Base-by-base conservation (phyloP, 1,140 invertebrate species). In the Latrodectus geometricus region DNA sequence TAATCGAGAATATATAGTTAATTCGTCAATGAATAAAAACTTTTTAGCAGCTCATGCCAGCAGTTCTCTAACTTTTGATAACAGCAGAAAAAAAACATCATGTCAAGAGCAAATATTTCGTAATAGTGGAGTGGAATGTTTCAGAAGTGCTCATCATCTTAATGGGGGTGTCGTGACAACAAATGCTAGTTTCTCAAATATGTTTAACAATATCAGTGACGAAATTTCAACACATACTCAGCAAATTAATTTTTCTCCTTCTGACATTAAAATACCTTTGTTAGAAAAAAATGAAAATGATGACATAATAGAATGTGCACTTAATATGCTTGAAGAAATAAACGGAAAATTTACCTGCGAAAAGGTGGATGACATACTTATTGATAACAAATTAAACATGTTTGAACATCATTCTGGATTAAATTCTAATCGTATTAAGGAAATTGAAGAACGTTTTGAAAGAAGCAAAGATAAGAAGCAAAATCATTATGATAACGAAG, bases 141-240 rank as follows among this genome's bases (percentile, higher is more conserved):
- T 70, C 17, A 70, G 21, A 21, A 80, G 78, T 56, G 61, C 78
- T 70, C 78, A 80, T 70, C 78, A 80, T 23, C 50, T 80, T 8
- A 80, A 66, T 56, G 78, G 78, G 49, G 70, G 78, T 48, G 69
- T 49, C 23, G 68, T 80, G 50, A 78, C 76, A 8, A 78, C 76
- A 14, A 61, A 61, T 61, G 17, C 54, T 2, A 8, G 11, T 61
- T 61, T 14, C 17, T 61, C 54, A 61, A 61, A 61, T 61, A 61
- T 1, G 54, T 17, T 61, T 61, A 17, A 14, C 54, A 8, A 17
- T 14, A 61, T 61, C 11, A 14, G 17, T 61, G 54, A 61, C 8
- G 54, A 11, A 61, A 14, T 17, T 61, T 14, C 54, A 8, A 8
- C 11, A 14, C 0, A 61, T 61, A 14, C 54, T 61, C 11, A 61